These are phyloP conservation scores for Phengaris arion DNA, from an alignment of 2,888 invertebrate genomes.

Conservation along the genomic window DNA sequence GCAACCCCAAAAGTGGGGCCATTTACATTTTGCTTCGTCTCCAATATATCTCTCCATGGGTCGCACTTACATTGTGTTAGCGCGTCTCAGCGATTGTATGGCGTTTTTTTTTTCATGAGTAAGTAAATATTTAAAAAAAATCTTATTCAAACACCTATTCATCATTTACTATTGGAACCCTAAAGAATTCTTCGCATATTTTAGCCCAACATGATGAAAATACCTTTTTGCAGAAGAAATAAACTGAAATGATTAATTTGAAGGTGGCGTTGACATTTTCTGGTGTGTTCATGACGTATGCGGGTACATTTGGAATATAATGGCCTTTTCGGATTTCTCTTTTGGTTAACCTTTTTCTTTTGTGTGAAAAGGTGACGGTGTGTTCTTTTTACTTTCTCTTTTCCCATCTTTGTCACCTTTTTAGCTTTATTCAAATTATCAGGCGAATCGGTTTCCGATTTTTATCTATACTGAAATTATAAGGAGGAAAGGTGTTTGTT, in stretches of 20 bases:
- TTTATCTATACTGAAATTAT: background rate
- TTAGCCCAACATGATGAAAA: background rate
- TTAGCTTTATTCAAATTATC: background rate
- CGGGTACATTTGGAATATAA: constrained; percentile 13
- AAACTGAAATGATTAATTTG: constrained; percentile 12
- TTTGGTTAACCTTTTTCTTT: constrained; percentile 17
- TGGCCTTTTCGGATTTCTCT: constrained; percentile 17
- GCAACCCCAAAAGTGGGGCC: too few species aligned
- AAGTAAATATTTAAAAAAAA: too few species aligned
- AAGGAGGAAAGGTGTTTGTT: too few species aligned
- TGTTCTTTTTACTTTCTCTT: background rate
- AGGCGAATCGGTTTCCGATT: background rate
- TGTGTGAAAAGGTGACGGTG: constrained; percentile 2
- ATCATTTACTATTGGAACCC: background rate
- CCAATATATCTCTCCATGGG: too few species aligned
- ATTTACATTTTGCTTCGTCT: too few species aligned
- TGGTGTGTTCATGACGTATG: constrained; percentile 16
- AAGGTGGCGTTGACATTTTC: constrained; percentile 10
- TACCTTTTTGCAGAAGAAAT: constrained; percentile 2
- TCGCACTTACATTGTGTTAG: too few species aligned
- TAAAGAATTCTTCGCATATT: background rate
- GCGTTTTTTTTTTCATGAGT: too few species aligned
- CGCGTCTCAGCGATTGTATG: too few species aligned
- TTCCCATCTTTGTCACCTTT: background rate
- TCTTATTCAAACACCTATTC: background rate